Percentiles rank a stretch among this genome's conserved stretches.
Evolutionary conservation across 2,888 invertebrate species (phyloP).

Genomic region (Notodonta dromedarius): DNA sequence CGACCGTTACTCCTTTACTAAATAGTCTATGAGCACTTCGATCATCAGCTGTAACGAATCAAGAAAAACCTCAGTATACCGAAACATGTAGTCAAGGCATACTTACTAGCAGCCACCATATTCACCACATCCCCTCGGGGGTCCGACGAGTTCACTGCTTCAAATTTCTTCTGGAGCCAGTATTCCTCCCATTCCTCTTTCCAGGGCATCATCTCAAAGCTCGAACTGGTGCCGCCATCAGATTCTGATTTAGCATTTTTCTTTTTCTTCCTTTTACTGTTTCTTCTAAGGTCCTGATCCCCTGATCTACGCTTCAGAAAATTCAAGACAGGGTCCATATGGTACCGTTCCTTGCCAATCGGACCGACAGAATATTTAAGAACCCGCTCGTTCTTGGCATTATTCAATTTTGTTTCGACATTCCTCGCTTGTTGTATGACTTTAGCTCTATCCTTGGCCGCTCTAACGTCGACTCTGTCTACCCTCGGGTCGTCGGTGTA

Average conservation of each 20-base stretch:
- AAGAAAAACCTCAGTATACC: too few relatives aligned
- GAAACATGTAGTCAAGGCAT: constrained; percentile 1
- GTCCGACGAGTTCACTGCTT: constrained; percentile 53
- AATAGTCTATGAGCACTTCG: too few relatives aligned
- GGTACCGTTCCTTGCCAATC: constrained; percentile 29
- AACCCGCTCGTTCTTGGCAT: constrained; percentile 7
- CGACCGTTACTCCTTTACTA: too few relatives aligned
- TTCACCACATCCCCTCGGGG: constrained; percentile 60
- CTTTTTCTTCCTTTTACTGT: background rate
- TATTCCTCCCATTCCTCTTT: constrained; percentile 47
- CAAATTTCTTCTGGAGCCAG: constrained; percentile 55
- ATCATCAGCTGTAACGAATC: too few relatives aligned
- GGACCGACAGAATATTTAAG: background rate
- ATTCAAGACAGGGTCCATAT: constrained; percentile 56
- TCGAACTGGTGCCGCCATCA: constrained; percentile 30
- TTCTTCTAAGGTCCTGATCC: background rate
- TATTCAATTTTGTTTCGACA: constrained; percentile 12
- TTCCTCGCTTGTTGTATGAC: constrained; percentile 20
- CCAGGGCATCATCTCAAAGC: constrained; percentile 42
- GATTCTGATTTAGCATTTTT: background rate
- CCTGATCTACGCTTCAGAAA: constrained; percentile 22
- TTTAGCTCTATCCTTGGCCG: constrained; percentile 14
- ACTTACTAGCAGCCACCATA: constrained; percentile 70
- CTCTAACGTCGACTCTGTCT: constrained; percentile 13
- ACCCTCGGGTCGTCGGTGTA: background rate